phyloP scores from a whole-genome alignment of 1,140 invertebrate genomes.

The Nasonia giraulti region DNA sequence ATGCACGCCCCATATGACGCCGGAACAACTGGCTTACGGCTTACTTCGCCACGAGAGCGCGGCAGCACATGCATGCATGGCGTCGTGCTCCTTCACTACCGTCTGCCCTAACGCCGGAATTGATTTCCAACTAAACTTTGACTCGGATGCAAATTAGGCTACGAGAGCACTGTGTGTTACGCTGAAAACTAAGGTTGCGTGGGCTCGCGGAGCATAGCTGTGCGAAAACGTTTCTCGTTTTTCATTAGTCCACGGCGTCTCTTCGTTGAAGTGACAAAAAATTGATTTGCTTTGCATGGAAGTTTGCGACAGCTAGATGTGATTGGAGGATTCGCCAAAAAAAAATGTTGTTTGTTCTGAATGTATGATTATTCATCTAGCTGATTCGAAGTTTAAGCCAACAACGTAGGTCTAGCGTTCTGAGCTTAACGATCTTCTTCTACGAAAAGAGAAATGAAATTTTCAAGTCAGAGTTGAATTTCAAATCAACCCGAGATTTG shows the following conservation, averaged over 20 bases:
- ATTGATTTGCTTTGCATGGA: too few relatives aligned
- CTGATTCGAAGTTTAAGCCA: too few relatives aligned
- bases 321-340: too few relatives aligned
- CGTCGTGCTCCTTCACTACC: not conserved
- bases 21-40: not conserved
- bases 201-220: not conserved
- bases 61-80: not conserved
- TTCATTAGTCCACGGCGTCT: not conserved
- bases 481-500: too few relatives aligned
- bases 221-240: not conserved
- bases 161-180: not conserved
- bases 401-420: too few relatives aligned
- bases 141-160: conserved; percentile 1
- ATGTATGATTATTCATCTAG: too few relatives aligned
- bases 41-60: not conserved
- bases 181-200: not conserved
- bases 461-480: too few relatives aligned
- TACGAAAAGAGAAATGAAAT: too few relatives aligned
- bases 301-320: too few relatives aligned
- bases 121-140: conserved; percentile 24
- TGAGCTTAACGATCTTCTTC: too few relatives aligned
- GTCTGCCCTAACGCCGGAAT: not conserved
- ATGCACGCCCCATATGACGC: not conserved
- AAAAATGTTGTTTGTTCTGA: too few relatives aligned
- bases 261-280: not conserved